Evolutionary conservation across 2,797 vertebrate species (phyloP).

Genomic region (Malacoctenus gilli): DNA sequence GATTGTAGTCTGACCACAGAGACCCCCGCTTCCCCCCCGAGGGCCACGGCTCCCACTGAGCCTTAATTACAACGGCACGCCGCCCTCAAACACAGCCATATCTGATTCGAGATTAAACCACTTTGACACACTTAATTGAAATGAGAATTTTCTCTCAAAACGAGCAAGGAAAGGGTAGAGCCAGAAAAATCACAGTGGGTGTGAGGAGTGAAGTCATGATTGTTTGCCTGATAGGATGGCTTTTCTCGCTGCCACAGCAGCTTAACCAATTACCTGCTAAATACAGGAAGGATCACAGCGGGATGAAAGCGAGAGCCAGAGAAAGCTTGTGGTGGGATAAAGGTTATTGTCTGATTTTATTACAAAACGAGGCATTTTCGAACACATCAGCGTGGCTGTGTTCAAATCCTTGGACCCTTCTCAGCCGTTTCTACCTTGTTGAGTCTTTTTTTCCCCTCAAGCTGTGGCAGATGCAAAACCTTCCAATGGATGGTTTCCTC

Average conservation of each 20-base stretch:
- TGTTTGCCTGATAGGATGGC: slow-evolving; percentile 30
- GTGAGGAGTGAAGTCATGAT: slow-evolving; percentile 27
- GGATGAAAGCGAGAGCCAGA: slow-evolving; percentile 38
- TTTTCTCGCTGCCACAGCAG: slow-evolving; percentile 19
- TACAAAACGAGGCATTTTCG: no score
- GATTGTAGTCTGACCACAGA: slow-evolving; percentile 67
- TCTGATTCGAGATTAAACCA: slow-evolving; percentile 71
- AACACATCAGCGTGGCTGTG: no score
- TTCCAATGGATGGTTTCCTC: slow-evolving; percentile 41
- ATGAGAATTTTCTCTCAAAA: slow-evolving; percentile 50
- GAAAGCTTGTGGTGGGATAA: slow-evolving; percentile 32
- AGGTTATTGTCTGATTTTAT: slow-evolving; percentile 39
- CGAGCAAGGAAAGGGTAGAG: slow-evolving; percentile 14
- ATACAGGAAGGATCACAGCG: slow-evolving; percentile 36
- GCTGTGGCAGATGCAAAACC: slow-evolving; percentile 28
- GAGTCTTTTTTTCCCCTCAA: slow-evolving; percentile 16
- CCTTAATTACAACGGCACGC: slow-evolving; percentile 65
- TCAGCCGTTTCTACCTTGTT: slow-evolving; percentile 22
- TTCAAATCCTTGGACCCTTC: no score
- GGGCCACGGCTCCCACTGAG: slow-evolving; percentile 56
- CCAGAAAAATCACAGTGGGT: slow-evolving; percentile 31
- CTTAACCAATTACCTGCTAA: slow-evolving; percentile 58
- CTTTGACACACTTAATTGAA: slow-evolving; percentile 61
- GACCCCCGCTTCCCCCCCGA: slow-evolving; percentile 52
- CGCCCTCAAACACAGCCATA: slow-evolving; percentile 54